A percentile compares a stretch with the other conserved stretches of the same genome.
Conservation (phyloP, 2,888 invertebrate species). For the Lithophane ornitopus region DNA sequence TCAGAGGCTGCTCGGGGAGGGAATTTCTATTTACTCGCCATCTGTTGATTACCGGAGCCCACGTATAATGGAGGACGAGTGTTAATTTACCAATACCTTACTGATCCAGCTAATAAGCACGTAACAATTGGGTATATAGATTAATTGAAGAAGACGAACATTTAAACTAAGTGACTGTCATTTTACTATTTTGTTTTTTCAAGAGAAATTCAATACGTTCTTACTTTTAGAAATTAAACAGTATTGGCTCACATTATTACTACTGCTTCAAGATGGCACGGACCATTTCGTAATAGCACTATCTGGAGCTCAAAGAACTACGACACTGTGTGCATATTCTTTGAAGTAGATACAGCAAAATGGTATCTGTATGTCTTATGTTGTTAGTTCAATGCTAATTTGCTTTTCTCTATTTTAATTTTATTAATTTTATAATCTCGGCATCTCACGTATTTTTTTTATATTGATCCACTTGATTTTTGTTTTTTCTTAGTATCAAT, state of each 20-base stretch:
- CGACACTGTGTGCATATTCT: not conserved
- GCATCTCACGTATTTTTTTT: no score
- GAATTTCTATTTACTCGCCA: slow-evolving; percentile 38
- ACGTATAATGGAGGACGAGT: slow-evolving; percentile 12
- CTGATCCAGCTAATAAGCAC: not conserved
- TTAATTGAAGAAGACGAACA: not conserved
- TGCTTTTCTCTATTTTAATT: no score
- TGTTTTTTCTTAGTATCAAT: no score
- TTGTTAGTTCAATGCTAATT: no score
- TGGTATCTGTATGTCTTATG: no score
- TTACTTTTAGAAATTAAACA: not conserved
- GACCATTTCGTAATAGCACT: not conserved
- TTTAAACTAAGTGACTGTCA: not conserved
- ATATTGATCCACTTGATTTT: no score
- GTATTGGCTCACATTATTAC: not conserved
- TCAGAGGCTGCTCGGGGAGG: slow-evolving; percentile 22
- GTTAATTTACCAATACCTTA: slow-evolving; percentile 29
- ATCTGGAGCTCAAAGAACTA: not conserved
- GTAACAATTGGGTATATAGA: not conserved
- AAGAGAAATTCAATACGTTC: not conserved
- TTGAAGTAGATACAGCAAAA: not conserved
- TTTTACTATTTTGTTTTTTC: not conserved
- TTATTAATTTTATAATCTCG: no score
- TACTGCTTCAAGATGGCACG: not conserved
- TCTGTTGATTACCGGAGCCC: slow-evolving; percentile 42